Conservation (phyloP, 2,888 invertebrate species). For the Abscondita cerata region DNA sequence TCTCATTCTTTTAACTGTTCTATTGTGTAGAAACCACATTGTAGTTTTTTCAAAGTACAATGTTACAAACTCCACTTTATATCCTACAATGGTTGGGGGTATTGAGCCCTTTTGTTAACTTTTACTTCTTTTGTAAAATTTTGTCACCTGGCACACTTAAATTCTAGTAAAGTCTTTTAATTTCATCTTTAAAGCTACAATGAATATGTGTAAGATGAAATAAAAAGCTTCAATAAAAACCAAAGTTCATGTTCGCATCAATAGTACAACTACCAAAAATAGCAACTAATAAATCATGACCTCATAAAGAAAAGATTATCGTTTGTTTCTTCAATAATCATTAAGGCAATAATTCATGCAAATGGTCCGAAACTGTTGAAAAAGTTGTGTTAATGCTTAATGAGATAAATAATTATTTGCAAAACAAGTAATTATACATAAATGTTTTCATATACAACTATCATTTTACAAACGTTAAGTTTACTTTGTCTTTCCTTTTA, state of each 20-base stretch:
- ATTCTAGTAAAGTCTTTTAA: slow-evolving; percentile 7
- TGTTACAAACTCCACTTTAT: slow-evolving; percentile 35
- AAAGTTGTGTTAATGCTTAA: slow-evolving; percentile 26
- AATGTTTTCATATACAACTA: neutral
- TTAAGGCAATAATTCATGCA: slow-evolving; percentile 20
- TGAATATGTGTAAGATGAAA: neutral
- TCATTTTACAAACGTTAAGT: slow-evolving; percentile 2
- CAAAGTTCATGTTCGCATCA: slow-evolving; percentile 8
- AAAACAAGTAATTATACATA: slow-evolving; percentile 24
- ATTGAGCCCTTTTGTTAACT: slow-evolving; percentile 28
- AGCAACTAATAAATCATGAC: slow-evolving; percentile 12
- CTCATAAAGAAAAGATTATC: slow-evolving; percentile 17
- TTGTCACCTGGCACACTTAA: slow-evolving; percentile 35
- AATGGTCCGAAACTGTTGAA: slow-evolving; percentile 19
- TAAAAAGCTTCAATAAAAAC: slow-evolving; percentile 1
- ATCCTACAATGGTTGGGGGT: slow-evolving; percentile 36
- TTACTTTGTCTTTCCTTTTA: neutral
- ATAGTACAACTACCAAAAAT: slow-evolving; percentile 12
- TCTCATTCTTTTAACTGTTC: slow-evolving; percentile 20
- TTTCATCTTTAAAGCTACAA: neutral
- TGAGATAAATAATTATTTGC: slow-evolving; percentile 25
- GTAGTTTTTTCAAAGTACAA: slow-evolving; percentile 32
- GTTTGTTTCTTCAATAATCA: slow-evolving; percentile 19
- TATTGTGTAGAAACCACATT: slow-evolving; percentile 4
- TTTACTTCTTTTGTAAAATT: slow-evolving; percentile 27